Evolutionary conservation across 2,113 vertebrate genomes (phyloP), one percentile per base, ranked within the genome.

Genomic region (Carollia perspicillata): DNA sequence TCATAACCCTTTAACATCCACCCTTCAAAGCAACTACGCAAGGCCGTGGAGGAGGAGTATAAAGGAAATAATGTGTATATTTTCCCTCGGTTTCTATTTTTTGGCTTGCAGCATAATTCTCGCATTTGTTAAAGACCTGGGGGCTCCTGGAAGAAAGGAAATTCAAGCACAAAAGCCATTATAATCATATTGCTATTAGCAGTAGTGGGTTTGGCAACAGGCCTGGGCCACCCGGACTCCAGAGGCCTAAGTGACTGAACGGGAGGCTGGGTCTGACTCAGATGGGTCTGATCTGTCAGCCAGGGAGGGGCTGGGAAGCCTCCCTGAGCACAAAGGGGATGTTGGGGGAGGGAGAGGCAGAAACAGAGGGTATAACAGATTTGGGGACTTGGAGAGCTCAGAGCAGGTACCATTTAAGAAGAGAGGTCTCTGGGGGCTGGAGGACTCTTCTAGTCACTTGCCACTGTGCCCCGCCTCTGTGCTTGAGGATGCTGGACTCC

Each of bases 201-300:
- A 84, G 44, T 33, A 69, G 87, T 90, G 71, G 74, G 35, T 69
- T 94, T 97, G 97, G 96, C 94, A 94, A 3, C n/a, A 51, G 33
- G 95, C 94, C 96, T 79, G 42, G 92, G 90, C 96, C 96, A 93
- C 95, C 87, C 53, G 0, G 90, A 85, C 93, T 97, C 92, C 68
- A 83, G 92, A 94, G 95, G 49, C 65, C 96, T 81, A 40, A 95
- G 89, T 95, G 78, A 88, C 87, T 93, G 51, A 94, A 85, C 47
- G 72, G 23, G 60, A 87, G 51, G 66, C 80, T 66, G 53, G 5
- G 42, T 51, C 53, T 90, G 51, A 90, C 90, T 96, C 90, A 78
- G 74, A 90, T 4, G 79, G 79, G 68, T 88, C 94, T 65, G 33
- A 60, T 78, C 75, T 87, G 40, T 75, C 66, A 84, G 80, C 51